Percentiles rank a stretch among this genome's conserved stretches.
phyloP scores from a whole-genome alignment of 2,797 vertebrate genomes.

The Jordanella pulchra region DNA sequence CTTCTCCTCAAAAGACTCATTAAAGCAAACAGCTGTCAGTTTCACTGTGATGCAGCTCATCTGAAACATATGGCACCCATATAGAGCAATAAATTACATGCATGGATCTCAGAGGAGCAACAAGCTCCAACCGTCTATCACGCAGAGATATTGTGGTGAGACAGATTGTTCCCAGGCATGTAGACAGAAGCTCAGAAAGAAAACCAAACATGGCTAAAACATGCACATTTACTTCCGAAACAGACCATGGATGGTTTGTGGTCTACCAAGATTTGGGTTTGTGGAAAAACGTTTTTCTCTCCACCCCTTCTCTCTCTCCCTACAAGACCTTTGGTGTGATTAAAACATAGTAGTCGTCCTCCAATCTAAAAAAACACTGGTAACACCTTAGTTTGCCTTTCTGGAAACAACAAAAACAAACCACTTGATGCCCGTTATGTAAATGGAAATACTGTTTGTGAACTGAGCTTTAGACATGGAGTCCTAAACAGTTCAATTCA shows the following conservation, averaged over 20 bases:
- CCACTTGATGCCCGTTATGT: no score
- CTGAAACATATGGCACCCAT: conserved; percentile 11
- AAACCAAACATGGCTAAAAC: conserved; percentile 66
- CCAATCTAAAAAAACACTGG: conserved; percentile 24
- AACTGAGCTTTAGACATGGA: no score
- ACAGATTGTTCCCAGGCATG: conserved; percentile 64
- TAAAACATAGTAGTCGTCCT: conserved; percentile 24
- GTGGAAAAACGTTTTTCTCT: conserved; percentile 47
- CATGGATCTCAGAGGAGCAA: conserved; percentile 27
- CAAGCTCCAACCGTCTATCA: conserved; percentile 43
- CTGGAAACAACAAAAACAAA: not conserved
- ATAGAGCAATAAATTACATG: conserved; percentile 24
- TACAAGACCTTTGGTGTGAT: conserved; percentile 32
- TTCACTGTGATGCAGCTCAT: not conserved
- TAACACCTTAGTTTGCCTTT: not conserved
- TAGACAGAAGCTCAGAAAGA: conserved; percentile 55
- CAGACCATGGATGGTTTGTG: conserved; percentile 57
- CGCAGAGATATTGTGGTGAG: conserved; percentile 43
- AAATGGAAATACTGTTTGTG: no score
- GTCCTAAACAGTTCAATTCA: no score
- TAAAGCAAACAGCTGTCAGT: not conserved
- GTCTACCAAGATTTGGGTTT: conserved; percentile 67
- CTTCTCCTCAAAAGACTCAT: not conserved
- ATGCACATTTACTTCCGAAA: conserved; percentile 43
- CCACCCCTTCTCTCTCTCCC: conserved; percentile 40